These are phyloP conservation scores for Actenoides lindsayi DNA, from an alignment of 2,113 vertebrate genomes.

Conservation along the genomic window DNA sequence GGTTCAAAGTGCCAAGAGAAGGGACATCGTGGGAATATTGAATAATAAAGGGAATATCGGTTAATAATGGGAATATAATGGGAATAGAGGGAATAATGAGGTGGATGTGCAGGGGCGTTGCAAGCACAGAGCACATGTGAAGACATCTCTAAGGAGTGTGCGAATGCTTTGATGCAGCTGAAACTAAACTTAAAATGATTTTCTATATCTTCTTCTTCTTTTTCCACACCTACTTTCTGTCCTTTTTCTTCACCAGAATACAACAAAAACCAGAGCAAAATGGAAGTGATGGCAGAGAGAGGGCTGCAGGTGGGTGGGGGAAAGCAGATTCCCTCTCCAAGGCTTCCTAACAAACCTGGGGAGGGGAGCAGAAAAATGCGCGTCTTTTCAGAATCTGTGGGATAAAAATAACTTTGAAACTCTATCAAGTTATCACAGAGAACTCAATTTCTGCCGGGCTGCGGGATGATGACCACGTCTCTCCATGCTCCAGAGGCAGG, in stretches of 20 bases:
- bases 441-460: rapidly evolving
- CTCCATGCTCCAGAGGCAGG: not conserved
- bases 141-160: not conserved
- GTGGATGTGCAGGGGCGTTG: rapidly evolving
- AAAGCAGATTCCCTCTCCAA: not conserved
- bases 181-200: not conserved
- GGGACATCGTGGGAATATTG: not conserved
- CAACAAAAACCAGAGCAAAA: not conserved
- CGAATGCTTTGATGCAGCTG: not conserved
- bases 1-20: rapidly evolving
- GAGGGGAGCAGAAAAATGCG: rapidly evolving
- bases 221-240: not conserved
- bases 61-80: not conserved
- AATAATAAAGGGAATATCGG: not conserved
- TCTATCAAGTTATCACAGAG: rapidly evolving
- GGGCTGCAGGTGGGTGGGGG: not conserved
- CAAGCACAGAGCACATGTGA: rapidly evolving
- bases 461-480: rapidly evolving
- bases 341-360: not conserved
- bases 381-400: rapidly evolving
- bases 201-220: not conserved
- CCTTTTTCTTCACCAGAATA: not conserved
- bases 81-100: not conserved
- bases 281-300: not conserved
- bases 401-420: not conserved